phyloP scores from a whole-genome alignment of 2,888 invertebrate genomes.

The Andrena praecox region DNA sequence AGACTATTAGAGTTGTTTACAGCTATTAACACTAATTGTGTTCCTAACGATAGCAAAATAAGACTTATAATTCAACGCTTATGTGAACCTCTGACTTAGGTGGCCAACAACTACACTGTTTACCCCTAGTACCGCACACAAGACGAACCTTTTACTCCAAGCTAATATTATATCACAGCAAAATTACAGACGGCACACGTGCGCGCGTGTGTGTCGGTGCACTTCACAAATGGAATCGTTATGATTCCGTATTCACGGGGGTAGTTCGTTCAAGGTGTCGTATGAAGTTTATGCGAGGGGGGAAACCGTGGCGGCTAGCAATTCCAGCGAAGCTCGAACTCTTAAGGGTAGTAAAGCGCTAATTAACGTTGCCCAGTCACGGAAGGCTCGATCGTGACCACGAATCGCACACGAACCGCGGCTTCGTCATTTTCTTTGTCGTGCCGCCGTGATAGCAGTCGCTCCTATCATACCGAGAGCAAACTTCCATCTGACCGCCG shows the following conservation, averaged over 20 bases:
- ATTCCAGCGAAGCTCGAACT: conserved; percentile 46
- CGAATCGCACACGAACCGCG: conserved; percentile 28
- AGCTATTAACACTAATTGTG: too few species aligned
- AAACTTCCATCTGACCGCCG: conserved; percentile 23
- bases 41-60: too few species aligned
- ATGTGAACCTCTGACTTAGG: too few species aligned
- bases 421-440: conserved; percentile 52
- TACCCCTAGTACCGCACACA: too few species aligned
- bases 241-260: conserved; percentile 26
- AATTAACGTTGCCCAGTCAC: conserved; percentile 61
- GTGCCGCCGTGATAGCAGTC: conserved; percentile 23
- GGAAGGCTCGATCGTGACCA: conserved; percentile 58
- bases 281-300: conserved; percentile 39
- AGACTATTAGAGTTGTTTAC: too few species aligned
- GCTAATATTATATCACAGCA: too few species aligned
- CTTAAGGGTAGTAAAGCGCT: conserved; percentile 55
- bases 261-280: conserved; percentile 39
- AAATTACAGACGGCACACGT: too few species aligned
- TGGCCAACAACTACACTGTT: too few species aligned
- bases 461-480: conserved; percentile 29
- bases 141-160: too few species aligned
- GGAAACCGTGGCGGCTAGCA: conserved; percentile 2
- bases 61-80: too few species aligned
- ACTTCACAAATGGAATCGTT: conserved; percentile 44
- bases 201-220: too few species aligned